Evolutionary conservation across 2,113 vertebrate genomes (phyloP).

Genomic region (Dipodomys spectabilis): DNA sequence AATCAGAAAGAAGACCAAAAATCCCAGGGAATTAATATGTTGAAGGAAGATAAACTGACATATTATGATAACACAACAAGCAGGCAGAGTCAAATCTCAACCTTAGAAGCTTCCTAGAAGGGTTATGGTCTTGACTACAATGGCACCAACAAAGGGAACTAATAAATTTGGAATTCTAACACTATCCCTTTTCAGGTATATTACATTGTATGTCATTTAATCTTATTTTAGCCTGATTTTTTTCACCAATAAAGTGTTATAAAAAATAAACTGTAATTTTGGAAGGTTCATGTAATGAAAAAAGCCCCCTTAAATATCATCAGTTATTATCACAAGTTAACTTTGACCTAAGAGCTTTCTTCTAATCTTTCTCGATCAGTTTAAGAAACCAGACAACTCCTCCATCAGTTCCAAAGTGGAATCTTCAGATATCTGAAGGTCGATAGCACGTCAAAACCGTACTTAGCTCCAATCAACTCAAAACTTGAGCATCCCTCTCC

Average conservation of each 20-base stretch:
- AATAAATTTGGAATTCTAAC: constrained; percentile 1
- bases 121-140: background rate
- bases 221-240: constrained; percentile 14
- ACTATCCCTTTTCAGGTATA: background rate
- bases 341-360: background rate
- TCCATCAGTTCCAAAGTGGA: background rate
- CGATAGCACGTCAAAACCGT: background rate
- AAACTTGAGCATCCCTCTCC: background rate
- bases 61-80: background rate
- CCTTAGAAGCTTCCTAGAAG: background rate
- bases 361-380: background rate
- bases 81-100: background rate
- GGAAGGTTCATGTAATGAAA: background rate
- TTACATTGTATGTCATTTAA: background rate
- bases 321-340: background rate
- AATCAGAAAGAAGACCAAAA: background rate
- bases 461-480: background rate
- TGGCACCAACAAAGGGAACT: background rate
- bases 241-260: constrained; percentile 21
- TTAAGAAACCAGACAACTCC: background rate
- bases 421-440: background rate
- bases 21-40: background rate
- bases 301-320: background rate
- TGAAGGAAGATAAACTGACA: background rate
- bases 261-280: background rate